Evolutionary conservation across 2,888 invertebrate species (phyloP).

Genomic region (Cheiracanthium punctorium): DNA sequence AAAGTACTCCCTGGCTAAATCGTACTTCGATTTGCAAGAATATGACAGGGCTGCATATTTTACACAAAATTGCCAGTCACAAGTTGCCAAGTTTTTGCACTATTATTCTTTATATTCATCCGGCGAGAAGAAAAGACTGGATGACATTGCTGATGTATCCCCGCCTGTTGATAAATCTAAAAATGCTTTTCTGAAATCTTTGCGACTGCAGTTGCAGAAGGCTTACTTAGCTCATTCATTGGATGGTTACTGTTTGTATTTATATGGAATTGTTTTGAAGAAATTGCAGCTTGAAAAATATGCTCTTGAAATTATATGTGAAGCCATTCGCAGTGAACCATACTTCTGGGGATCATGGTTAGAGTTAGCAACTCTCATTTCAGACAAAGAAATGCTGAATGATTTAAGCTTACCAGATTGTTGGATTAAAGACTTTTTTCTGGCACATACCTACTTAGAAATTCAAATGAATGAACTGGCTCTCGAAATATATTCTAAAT

Average conservation of each 20-base stretch:
- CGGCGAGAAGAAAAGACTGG: slow-evolving; percentile 91
- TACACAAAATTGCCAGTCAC: slow-evolving; percentile 82
- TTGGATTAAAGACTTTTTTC: slow-evolving; percentile 96
- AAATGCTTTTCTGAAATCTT: slow-evolving; percentile 75
- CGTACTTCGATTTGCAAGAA: slow-evolving; percentile 91
- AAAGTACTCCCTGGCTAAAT: slow-evolving; percentile 68
- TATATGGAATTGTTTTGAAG: slow-evolving; percentile 90
- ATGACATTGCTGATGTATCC: slow-evolving; percentile 83
- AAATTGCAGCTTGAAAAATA: slow-evolving; percentile 87
- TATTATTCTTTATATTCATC: slow-evolving; percentile 91
- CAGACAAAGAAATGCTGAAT: slow-evolving; percentile 84
- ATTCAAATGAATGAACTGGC: slow-evolving; percentile 93
- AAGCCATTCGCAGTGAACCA: slow-evolving; percentile 86
- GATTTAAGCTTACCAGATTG: slow-evolving; percentile 83
- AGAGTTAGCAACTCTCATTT: slow-evolving; percentile 89
- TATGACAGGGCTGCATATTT: slow-evolving; percentile 88
- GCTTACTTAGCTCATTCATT: slow-evolving; percentile 78
- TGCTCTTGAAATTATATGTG: slow-evolving; percentile 86
- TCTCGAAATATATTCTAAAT: slow-evolving; percentile 85
- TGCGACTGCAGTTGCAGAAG: slow-evolving; percentile 75
- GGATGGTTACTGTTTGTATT: slow-evolving; percentile 84
- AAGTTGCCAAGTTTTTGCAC: slow-evolving; percentile 87
- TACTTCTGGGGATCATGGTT: slow-evolving; percentile 97
- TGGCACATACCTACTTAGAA: slow-evolving; percentile 92
- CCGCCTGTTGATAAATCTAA: slow-evolving; percentile 74